Evolutionary conservation across 2,797 vertebrate genomes (phyloP).

Genomic region (Lycodopsis pacificus): DNA sequence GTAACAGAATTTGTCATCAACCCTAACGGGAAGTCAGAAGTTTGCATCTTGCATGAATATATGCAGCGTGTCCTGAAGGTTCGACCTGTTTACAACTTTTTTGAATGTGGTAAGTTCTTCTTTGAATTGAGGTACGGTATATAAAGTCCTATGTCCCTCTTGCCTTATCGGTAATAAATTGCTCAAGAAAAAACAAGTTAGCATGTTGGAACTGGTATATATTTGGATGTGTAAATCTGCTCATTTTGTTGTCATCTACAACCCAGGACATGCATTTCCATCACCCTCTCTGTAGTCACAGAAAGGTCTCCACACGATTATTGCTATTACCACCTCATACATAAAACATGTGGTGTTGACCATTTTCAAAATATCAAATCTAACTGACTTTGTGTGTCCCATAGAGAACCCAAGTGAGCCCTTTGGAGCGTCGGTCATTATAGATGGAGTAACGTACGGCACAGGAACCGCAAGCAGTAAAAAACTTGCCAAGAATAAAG

Average conservation of each 20-base stretch:
- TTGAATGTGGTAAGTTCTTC: conserved; percentile 98
- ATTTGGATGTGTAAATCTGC: not conserved
- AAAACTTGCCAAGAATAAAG: conserved; percentile 99
- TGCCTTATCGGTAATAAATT: not conserved
- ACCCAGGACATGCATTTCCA: not conserved
- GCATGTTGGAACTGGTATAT: not conserved
- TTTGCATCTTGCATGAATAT: conserved; percentile 99
- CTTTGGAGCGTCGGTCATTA: conserved; percentile 99
- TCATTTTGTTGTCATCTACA: not conserved
- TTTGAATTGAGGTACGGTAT: not conserved
- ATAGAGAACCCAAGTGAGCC: conserved; percentile 99
- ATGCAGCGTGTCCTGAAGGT: conserved; percentile 99
- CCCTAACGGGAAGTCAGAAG: conserved; percentile 99
- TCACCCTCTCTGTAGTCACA: not conserved
- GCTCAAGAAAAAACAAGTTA: not conserved
- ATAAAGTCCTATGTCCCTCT: too few relatives aligned
- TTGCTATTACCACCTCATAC: not conserved
- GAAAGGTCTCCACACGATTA: not conserved
- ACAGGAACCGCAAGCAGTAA: conserved; percentile 99
- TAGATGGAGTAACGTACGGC: conserved; percentile 98
- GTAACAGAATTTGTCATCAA: conserved; percentile 98
- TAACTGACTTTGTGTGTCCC: conserved; percentile 44
- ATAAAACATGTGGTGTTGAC: not conserved
- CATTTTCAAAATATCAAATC: not conserved
- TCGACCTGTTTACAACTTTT: conserved; percentile 99